phyloP scores from a whole-genome alignment of 2,888 invertebrate species.

The Junonia oenone region DNA sequence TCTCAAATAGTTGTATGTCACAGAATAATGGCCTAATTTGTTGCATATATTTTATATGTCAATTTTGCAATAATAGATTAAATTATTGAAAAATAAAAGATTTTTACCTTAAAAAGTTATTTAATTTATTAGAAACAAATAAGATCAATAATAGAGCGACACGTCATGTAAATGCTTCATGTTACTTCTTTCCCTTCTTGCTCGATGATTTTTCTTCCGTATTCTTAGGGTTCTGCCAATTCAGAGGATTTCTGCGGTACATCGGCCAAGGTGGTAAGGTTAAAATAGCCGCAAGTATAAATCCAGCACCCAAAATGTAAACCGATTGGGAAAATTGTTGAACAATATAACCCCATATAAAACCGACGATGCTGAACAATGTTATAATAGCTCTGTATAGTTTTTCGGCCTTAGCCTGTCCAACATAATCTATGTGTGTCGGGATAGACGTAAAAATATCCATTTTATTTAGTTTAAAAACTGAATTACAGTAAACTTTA shows the following conservation, averaged over 20 bases:
- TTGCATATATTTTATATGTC: not conserved
- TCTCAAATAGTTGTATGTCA: not conserved
- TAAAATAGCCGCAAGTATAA: slow-evolving; percentile 89
- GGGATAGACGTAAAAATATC: slow-evolving; percentile 72
- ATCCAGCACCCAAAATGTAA: slow-evolving; percentile 94
- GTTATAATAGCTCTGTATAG: slow-evolving; percentile 93
- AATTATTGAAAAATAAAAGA: slow-evolving; percentile 23
- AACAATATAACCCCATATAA: slow-evolving; percentile 94
- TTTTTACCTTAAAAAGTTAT: slow-evolving; percentile 29
- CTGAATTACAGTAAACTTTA: not conserved
- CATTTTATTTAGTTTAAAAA: slow-evolving; percentile 40
- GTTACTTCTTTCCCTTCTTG: slow-evolving; percentile 78
- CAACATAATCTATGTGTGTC: slow-evolving; percentile 87
- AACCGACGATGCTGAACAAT: slow-evolving; percentile 93
- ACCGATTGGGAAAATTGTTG: slow-evolving; percentile 98
- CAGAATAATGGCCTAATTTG: not conserved
- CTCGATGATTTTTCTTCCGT: slow-evolving; percentile 64
- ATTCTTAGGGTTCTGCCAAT: slow-evolving; percentile 89
- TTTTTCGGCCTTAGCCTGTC: slow-evolving; percentile 93
- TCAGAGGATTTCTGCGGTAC: slow-evolving; percentile 91
- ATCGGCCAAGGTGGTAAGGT: slow-evolving; percentile 98
- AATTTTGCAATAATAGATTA: not conserved
- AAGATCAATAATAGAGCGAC: slow-evolving; percentile 24
- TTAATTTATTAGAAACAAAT: slow-evolving; percentile 25
- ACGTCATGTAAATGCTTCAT: slow-evolving; percentile 23